Conservation (phyloP, 2,113 vertebrate genomes). For the Etheostoma cragini region DNA sequence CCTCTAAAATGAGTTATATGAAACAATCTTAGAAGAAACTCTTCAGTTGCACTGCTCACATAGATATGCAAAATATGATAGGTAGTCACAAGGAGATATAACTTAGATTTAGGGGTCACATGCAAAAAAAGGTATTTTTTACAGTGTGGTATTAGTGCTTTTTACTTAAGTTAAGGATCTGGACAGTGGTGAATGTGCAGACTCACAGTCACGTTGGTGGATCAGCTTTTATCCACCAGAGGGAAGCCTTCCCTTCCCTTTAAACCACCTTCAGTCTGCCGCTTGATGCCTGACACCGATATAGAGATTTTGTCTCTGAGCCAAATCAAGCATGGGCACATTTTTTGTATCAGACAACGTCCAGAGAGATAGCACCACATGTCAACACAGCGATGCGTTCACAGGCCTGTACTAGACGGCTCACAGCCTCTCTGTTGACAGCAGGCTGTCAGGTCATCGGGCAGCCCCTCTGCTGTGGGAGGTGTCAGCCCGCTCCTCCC, state of each 20-base stretch:
- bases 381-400: neutral
- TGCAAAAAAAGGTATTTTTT: no score
- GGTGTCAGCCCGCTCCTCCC: slow-evolving; percentile 7
- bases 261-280: neutral
- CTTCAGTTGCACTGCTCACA: no score
- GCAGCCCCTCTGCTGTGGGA: slow-evolving; percentile 10
- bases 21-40: no score
- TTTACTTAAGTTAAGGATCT: neutral
- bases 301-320: neutral
- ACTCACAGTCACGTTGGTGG: neutral
- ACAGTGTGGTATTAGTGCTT: no score
- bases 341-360: slow-evolving; percentile 5
- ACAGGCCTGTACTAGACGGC: neutral
- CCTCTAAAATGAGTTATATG: no score
- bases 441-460: neutral
- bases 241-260: neutral
- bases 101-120: no score
- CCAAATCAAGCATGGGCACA: neutral
- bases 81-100: no score
- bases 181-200: neutral
- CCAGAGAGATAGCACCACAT: neutral
- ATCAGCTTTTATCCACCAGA: slow-evolving; percentile 24
- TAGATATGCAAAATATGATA: no score
- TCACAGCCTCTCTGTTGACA: neutral
- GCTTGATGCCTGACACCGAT: neutral